Evolutionary conservation across 2,113 vertebrate species (phyloP).

Genomic region (Struthio camelus): DNA sequence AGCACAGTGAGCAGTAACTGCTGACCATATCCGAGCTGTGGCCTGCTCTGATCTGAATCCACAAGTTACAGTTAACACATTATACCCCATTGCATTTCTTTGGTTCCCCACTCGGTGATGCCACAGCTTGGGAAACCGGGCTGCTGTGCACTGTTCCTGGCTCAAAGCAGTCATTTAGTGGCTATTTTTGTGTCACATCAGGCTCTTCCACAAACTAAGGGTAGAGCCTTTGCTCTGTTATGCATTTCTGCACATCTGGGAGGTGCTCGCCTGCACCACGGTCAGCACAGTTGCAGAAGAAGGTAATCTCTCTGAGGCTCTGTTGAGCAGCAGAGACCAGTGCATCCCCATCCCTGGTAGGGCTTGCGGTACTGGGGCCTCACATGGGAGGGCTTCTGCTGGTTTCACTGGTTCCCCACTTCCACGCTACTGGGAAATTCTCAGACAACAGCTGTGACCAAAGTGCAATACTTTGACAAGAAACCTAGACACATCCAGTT

Average conservation of each 20-base stretch:
- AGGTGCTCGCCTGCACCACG: background rate
- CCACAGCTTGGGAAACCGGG: background rate
- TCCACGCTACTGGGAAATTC: background rate
- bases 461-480: background rate
- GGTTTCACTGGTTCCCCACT: background rate
- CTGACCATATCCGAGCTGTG: background rate
- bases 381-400: background rate
- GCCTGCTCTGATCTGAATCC: background rate
- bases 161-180: background rate
- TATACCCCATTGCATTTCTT: background rate
- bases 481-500: rapidly evolving
- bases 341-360: background rate
- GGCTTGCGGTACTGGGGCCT: no score
- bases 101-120: background rate
- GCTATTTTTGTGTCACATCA: rapidly evolving
- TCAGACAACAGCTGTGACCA: background rate
- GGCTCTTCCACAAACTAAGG: background rate
- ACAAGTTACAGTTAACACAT: background rate
- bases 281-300: background rate
- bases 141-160: background rate
- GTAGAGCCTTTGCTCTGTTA: rapidly evolving
- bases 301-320: background rate
- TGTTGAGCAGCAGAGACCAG: rapidly evolving
- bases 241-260: rapidly evolving
- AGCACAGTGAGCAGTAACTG: rapidly evolving